phyloP scores from a whole-genome alignment of 2,888 invertebrate species.

The Amphipoea lucens region DNA sequence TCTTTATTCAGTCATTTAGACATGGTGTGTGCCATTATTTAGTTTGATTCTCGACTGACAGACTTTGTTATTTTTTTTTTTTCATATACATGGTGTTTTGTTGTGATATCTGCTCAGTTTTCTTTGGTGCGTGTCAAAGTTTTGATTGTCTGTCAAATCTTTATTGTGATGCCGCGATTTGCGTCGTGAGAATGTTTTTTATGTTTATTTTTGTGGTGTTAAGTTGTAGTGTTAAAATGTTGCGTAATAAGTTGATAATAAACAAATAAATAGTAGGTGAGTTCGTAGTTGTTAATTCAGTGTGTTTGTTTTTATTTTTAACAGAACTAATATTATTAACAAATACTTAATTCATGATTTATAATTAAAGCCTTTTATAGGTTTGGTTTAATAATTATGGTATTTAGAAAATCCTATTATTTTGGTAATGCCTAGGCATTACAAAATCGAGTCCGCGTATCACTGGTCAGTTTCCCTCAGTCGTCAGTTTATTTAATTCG shows the following conservation, averaged over 20 bases:
- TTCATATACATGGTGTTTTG: slow-evolving; percentile 74
- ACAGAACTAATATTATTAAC: background rate
- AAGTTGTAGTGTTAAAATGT: slow-evolving; percentile 61
- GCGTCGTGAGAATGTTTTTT: slow-evolving; percentile 81
- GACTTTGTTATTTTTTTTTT: slow-evolving; percentile 80
- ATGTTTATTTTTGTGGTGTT: slow-evolving; percentile 62
- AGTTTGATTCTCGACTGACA: slow-evolving; percentile 88
- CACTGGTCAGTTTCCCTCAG: too few relatives aligned
- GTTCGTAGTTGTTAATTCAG: background rate
- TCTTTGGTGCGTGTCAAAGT: slow-evolving; percentile 85
- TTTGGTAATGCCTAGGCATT: background rate
- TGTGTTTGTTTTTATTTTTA: background rate
- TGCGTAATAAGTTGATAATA: slow-evolving; percentile 27
- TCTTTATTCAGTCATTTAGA: slow-evolving; percentile 82
- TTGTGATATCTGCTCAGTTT: slow-evolving; percentile 81
- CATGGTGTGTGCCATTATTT: slow-evolving; percentile 84
- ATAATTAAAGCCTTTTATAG: background rate
- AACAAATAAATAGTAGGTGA: slow-evolving; percentile 11
- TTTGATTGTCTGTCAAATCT: slow-evolving; percentile 89
- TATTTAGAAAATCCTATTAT: background rate
- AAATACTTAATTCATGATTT: background rate
- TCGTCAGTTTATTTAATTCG: too few relatives aligned
- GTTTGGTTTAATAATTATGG: background rate
- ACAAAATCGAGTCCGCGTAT: too few relatives aligned
- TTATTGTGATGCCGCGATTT: slow-evolving; percentile 81